These are phyloP conservation scores for Eulemur rufifrons DNA, from an alignment of 2,113 vertebrate genomes.

Conservation along the genomic window DNA sequence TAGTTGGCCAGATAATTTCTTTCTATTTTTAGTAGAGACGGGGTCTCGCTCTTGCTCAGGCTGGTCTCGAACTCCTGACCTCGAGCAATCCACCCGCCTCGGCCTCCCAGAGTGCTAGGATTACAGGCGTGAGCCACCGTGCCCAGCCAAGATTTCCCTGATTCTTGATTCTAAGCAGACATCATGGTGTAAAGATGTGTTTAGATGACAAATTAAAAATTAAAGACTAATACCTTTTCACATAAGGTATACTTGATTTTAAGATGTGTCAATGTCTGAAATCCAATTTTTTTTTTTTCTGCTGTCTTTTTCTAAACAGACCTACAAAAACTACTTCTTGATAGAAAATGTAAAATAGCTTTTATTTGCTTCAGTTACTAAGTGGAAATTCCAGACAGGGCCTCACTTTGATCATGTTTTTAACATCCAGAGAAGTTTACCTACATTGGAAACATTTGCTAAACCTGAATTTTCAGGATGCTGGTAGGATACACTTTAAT, in stretches of 20 bases:
- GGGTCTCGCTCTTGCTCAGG: too few species aligned
- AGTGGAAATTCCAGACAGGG: background rate
- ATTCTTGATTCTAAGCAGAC: background rate
- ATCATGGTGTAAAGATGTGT: background rate
- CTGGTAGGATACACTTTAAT: constrained; percentile 33
- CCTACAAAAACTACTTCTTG: background rate
- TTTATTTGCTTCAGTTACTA: constrained; percentile 15
- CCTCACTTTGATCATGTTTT: background rate
- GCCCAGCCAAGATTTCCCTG: background rate
- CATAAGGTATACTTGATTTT: constrained; percentile 12
- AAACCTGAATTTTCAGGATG: constrained; percentile 13
- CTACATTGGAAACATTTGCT: background rate
- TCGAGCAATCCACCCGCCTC: too few species aligned
- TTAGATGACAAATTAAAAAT: constrained; percentile 34
- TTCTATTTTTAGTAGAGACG: too few species aligned
- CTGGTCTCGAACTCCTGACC: too few species aligned
- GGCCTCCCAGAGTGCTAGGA: too few species aligned
- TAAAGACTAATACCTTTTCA: background rate
- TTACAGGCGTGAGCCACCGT: too few species aligned
- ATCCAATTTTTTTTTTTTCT: constrained; percentile 1
- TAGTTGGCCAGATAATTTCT: too few species aligned
- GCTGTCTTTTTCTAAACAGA: background rate
- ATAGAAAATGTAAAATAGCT: background rate
- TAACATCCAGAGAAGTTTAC: background rate
- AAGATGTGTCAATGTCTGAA: background rate